Evolutionary conservation across 2,113 vertebrate species (phyloP), one percentile per base, ranked within the genome.

Genomic region (Thymallus thymallus): DNA sequence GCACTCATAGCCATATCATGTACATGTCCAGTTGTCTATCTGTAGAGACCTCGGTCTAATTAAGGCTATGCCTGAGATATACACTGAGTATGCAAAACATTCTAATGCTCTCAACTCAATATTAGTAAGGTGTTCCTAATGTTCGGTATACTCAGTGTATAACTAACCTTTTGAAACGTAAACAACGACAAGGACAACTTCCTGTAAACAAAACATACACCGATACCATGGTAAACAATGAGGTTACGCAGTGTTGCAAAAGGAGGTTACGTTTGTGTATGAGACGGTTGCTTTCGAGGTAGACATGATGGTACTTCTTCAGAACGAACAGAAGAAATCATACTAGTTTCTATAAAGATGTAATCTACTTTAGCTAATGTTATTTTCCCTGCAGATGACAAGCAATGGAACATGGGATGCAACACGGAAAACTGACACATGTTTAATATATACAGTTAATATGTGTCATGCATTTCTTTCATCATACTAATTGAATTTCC

Each of bases 1-100:
- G 70, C 41, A 32, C 76, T 6, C 48, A 73, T 76, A 63, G 66
- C 61, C 45, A 69, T 55, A 71, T 74, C 62, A 68, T 70, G 65
- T 72, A 70, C 9, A 74, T 68, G 60, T 56, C 22, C 76, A 30
- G 62, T 1, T 29, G 74, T 64, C 72, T 68, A 20, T 24, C 58
- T 62, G 41, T 14, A 51, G 46, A 18, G 48, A 51, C 48, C 16
- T 51, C 48, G 1, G 12, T 18, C 48, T 51, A 18, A 18, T 51
- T 51, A 18, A 51, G 48, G 48, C 48, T 51, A 18, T 4, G 16
- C 48, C 16, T 51, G 48, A 51, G 48, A 51, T 16, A 51, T 51
- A 41, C 35, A 41, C 35, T 41, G 35, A 41, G 7, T 10, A 41
- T 2, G 3, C 35, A 41, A 41, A 41, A 41, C 35, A 41, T 41